Conservation (phyloP, 2,888 invertebrate genomes). For the Belgica antarctica region DNA sequence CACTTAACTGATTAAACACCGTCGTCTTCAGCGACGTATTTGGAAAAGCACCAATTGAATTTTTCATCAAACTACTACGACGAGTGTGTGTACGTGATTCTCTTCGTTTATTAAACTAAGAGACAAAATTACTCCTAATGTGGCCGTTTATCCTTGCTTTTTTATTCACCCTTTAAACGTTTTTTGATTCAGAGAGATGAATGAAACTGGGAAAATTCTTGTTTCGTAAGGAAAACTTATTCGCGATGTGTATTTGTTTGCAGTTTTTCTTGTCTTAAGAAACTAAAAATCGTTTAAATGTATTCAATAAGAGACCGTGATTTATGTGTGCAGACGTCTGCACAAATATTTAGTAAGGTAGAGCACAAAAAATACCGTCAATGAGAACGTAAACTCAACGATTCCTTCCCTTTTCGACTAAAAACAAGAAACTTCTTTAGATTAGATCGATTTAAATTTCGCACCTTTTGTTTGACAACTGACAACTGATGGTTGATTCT, state of each 20-base stretch:
- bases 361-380: neutral
- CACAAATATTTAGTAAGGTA: conserved; percentile 26
- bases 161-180: neutral
- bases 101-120: conserved; percentile 34
- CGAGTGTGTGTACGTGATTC: too few relatives aligned
- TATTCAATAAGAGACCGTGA: conserved; percentile 38
- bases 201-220: neutral
- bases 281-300: conserved; percentile 14
- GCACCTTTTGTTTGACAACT: conserved; percentile 31
- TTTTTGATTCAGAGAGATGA: neutral
- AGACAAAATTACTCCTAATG: neutral
- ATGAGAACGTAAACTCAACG: conserved; percentile 9
- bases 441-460: conserved; percentile 27
- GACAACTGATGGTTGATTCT: conserved; percentile 10
- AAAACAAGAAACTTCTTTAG: conserved; percentile 32
- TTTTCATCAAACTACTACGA: conserved; percentile 36
- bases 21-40: conserved; percentile 36
- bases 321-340: conserved; percentile 38
- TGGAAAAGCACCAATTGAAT: conserved; percentile 44
- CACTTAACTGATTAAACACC: conserved; percentile 41
- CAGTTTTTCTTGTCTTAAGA: too few relatives aligned
- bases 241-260: conserved; percentile 8
- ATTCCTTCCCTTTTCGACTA: conserved; percentile 2
- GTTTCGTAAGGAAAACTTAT: conserved; percentile 10
- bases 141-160: conserved; percentile 36